These are phyloP conservation scores for Acronicta leporina DNA, from an alignment of 2,888 invertebrate genomes.

Conservation along the genomic window DNA sequence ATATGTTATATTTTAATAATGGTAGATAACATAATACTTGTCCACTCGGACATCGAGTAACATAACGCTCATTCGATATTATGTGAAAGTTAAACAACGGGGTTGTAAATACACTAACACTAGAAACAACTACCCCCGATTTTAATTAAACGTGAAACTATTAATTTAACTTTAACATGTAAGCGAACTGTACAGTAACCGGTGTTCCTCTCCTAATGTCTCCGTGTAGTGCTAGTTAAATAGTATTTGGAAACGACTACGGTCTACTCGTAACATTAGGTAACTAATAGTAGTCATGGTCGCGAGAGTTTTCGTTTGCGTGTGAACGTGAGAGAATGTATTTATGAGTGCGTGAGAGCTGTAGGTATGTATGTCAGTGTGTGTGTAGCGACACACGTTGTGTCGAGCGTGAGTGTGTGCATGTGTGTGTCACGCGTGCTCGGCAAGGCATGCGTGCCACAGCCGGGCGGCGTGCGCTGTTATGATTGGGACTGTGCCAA, in stretches of 20 bases:
- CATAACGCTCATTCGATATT: slow-evolving; percentile 82
- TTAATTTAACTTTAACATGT: slow-evolving; percentile 74
- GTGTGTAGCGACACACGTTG: slow-evolving; percentile 48
- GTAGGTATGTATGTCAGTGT: slow-evolving; percentile 46
- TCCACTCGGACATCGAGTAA: slow-evolving; percentile 81
- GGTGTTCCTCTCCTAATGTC: slow-evolving; percentile 87
- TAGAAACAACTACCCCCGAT: slow-evolving; percentile 74
- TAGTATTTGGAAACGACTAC: slow-evolving; percentile 77
- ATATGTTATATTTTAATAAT: slow-evolving; percentile 86
- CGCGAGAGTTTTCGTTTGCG: slow-evolving; percentile 68
- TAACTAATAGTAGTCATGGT: slow-evolving; percentile 74
- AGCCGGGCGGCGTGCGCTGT: slow-evolving; percentile 53
- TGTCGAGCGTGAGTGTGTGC: slow-evolving; percentile 49
- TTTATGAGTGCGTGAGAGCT: slow-evolving; percentile 49
- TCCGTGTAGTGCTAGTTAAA: slow-evolving; percentile 83
- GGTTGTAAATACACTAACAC: slow-evolving; percentile 82
- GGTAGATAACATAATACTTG: slow-evolving; percentile 73
- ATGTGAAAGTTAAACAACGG: slow-evolving; percentile 72
- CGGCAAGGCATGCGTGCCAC: slow-evolving; percentile 11
- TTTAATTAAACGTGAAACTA: slow-evolving; percentile 80
- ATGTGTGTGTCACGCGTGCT: slow-evolving; percentile 49
- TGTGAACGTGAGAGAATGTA: slow-evolving; percentile 55
- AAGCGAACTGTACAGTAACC: slow-evolving; percentile 86
- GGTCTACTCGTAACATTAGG: slow-evolving; percentile 78
- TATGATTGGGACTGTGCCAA: slow-evolving; percentile 88